Evolutionary conservation across 2,113 vertebrate genomes (phyloP).

Genomic region (Neotragus moschatus): DNA sequence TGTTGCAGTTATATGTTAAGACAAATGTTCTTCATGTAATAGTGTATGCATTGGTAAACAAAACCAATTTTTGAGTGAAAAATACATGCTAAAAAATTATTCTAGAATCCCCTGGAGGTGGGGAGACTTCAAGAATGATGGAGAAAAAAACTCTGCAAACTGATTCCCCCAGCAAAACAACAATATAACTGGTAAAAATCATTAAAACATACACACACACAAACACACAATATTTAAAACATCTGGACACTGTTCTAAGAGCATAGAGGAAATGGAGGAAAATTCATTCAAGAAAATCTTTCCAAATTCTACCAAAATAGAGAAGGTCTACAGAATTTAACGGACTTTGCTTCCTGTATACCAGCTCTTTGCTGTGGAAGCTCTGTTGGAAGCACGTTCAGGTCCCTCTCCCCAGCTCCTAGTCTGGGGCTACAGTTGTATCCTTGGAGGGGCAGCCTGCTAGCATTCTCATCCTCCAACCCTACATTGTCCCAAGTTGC

Average conservation of each 20-base stretch:
- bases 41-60: background rate
- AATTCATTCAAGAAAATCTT: background rate
- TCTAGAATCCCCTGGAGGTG: background rate
- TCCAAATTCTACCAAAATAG: background rate
- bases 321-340: background rate
- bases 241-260: background rate
- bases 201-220: background rate
- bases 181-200: background rate
- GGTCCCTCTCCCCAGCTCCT: background rate
- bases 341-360: background rate
- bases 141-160: background rate
- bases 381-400: background rate
- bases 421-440: background rate
- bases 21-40: background rate
- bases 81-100: background rate
- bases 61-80: background rate
- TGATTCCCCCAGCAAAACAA: background rate
- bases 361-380: background rate
- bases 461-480: background rate
- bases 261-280: background rate
- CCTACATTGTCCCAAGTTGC: background rate
- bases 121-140: background rate
- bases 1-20: background rate
- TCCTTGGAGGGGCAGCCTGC: background rate
- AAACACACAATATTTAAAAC: background rate